phyloP scores from a whole-genome alignment of 1,140 invertebrate genomes.

The Aphelenchoides avenae region DNA sequence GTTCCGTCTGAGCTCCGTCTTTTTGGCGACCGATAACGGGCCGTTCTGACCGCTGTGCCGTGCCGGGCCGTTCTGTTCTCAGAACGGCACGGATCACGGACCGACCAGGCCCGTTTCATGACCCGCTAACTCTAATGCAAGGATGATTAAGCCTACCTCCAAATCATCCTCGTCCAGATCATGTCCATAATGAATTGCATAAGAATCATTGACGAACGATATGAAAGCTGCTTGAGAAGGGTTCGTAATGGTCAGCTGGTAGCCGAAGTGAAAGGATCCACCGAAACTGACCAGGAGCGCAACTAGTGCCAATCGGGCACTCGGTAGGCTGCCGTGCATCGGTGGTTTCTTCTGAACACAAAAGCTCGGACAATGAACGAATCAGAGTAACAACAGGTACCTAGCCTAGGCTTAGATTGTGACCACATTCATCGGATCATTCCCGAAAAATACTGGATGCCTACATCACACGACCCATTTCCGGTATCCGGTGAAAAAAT shows the following conservation, averaged over 20 bases:
- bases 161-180: slow-evolving; percentile 17
- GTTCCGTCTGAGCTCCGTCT: too few relatives aligned
- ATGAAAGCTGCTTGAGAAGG: slow-evolving; percentile 48
- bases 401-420: background rate
- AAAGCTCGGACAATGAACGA: too few relatives aligned
- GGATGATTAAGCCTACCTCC: slow-evolving; percentile 31
- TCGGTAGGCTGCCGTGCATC: background rate
- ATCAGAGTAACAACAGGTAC: background rate
- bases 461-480: too few relatives aligned
- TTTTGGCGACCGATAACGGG: too few relatives aligned
- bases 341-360: too few relatives aligned
- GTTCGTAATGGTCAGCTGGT: slow-evolving; percentile 50
- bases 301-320: slow-evolving; percentile 5
- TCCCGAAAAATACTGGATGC: too few relatives aligned
- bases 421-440: background rate
- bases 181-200: slow-evolving; percentile 26
- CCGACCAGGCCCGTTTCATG: too few relatives aligned
- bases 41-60: too few relatives aligned
- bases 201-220: slow-evolving; percentile 42
- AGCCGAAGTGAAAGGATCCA: slow-evolving; percentile 57
- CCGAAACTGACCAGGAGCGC: slow-evolving; percentile 44
- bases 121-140: too few relatives aligned
- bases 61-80: too few relatives aligned
- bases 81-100: too few relatives aligned
- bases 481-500: too few relatives aligned